phyloP scores from a whole-genome alignment of 2,113 vertebrate genomes.

The Lycaon pictus region DNA sequence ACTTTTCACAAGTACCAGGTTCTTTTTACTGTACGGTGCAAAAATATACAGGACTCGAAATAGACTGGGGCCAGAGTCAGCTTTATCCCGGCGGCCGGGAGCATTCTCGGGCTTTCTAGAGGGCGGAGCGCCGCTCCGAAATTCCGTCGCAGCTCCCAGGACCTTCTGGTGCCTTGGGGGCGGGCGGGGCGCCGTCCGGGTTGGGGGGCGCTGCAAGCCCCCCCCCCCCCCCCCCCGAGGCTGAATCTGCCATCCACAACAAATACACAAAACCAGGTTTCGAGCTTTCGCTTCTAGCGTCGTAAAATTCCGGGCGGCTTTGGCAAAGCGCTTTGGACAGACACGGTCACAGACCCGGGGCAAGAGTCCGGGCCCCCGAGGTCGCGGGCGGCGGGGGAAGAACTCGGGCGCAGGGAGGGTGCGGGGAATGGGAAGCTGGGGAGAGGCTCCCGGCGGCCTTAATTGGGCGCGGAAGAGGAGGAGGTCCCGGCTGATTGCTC shows the following conservation, averaged over 20 bases:
- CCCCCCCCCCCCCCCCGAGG: too few relatives aligned
- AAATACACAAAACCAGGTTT: not conserved
- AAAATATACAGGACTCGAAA: constrained; percentile 81
- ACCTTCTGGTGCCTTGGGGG: accelerated
- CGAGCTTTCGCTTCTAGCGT: not conserved
- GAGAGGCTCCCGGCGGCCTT: not conserved
- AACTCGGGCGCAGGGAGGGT: not conserved
- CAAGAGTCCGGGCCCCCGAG: not conserved
- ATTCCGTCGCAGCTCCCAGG: constrained; percentile 46
- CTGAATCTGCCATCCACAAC: not conserved
- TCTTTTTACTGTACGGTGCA: constrained; percentile 77
- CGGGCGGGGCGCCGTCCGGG: not conserved
- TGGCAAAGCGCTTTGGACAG: not conserved
- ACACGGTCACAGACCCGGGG: not conserved
- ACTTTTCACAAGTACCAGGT: constrained; percentile 86
- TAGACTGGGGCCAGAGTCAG: constrained; percentile 28
- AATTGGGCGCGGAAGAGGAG: constrained; percentile 69
- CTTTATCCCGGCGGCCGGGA: not conserved
- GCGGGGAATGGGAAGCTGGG: not conserved
- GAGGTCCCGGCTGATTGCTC: constrained; percentile 51
- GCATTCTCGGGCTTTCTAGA: not conserved
- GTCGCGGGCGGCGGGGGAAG: not conserved
- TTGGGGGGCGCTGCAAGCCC: accelerated
- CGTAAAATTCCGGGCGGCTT: not conserved
- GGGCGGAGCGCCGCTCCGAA: constrained; percentile 22